Percentiles rank a stretch among this genome's conserved stretches.
phyloP scores from a whole-genome alignment of 1,140 invertebrate genomes.

The Orius insidiosus region DNA sequence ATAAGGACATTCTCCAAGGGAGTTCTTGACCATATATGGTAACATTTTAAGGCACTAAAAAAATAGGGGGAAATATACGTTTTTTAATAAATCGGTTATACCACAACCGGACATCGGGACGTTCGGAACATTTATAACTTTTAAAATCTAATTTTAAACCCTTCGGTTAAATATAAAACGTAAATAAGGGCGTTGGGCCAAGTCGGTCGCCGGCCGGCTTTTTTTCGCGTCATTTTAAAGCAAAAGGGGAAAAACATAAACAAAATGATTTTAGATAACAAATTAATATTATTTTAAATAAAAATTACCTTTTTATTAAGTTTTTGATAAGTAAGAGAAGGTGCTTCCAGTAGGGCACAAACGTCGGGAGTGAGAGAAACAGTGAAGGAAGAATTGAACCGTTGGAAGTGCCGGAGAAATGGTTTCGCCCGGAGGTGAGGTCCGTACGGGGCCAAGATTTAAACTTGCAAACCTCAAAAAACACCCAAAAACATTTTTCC shows the following conservation, averaged over 20 bases:
- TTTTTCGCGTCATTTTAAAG: background rate
- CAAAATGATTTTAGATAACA: too few species aligned
- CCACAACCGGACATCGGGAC: too few species aligned
- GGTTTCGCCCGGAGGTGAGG: background rate
- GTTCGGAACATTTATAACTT: too few species aligned
- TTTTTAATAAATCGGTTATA: too few species aligned
- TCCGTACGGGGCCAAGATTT: background rate
- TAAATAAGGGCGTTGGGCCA: background rate
- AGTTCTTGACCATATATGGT: conserved; percentile 37
- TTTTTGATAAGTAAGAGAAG: too few species aligned
- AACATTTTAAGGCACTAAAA: conserved; percentile 23
- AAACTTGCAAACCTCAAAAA: background rate
- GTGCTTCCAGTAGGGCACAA: too few species aligned
- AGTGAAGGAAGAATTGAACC: too few species aligned
- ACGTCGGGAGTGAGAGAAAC: too few species aligned
- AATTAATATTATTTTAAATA: too few species aligned
- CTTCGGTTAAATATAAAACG: too few species aligned
- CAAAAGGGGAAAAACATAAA: too few species aligned
- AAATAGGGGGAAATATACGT: background rate
- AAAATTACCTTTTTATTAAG: background rate
- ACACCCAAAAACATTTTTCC: conserved; percentile 1
- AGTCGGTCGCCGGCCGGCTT: conserved; percentile 4
- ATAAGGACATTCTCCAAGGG: conserved; percentile 28
- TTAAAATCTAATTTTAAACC: too few species aligned
- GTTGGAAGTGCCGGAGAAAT: background rate